Conservation (phyloP, 92 coral and sea anemone genomes). For the Zoanthus sociatus region DNA sequence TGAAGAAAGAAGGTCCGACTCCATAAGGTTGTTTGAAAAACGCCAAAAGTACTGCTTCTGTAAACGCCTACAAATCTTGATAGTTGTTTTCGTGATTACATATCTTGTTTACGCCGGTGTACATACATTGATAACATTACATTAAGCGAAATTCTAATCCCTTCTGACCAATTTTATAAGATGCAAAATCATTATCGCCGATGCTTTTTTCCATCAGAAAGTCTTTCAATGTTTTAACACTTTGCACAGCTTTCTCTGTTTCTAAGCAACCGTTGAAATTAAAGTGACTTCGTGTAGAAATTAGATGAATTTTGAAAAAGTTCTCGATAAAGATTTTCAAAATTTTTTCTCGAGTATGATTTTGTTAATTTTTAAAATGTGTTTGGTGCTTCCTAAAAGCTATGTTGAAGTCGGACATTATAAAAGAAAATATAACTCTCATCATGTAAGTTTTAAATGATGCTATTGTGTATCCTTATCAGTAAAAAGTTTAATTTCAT, state of each 20-base stretch:
- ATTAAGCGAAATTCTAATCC: not conserved
- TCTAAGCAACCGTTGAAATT: constrained; percentile 19
- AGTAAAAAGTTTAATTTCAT: not conserved
- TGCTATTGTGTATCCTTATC: not conserved
- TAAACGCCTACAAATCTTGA: not conserved
- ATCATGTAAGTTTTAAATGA: not conserved
- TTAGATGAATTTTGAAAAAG: not conserved
- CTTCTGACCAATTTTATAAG: not conserved
- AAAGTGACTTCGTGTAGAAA: not conserved
- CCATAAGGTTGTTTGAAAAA: constrained; percentile 8
- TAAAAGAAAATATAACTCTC: not conserved
- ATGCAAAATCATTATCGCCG: not conserved
- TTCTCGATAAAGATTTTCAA: not conserved
- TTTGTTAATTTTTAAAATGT: not conserved
- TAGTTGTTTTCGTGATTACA: not conserved
- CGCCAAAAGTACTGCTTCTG: not conserved
- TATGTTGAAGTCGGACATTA: not conserved
- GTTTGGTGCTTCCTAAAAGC: not conserved
- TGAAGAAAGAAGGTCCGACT: constrained; percentile 14
- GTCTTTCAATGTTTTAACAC: not conserved
- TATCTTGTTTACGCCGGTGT: not conserved
- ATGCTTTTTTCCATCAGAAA: not conserved
- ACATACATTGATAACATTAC: not conserved
- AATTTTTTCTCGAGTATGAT: not conserved
- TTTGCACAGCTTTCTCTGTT: constrained; percentile 1